Evolutionary conservation across 1,140 invertebrate species (phyloP), one percentile per base, ranked within the genome.

Genomic region (Reticulitermes speratus): DNA sequence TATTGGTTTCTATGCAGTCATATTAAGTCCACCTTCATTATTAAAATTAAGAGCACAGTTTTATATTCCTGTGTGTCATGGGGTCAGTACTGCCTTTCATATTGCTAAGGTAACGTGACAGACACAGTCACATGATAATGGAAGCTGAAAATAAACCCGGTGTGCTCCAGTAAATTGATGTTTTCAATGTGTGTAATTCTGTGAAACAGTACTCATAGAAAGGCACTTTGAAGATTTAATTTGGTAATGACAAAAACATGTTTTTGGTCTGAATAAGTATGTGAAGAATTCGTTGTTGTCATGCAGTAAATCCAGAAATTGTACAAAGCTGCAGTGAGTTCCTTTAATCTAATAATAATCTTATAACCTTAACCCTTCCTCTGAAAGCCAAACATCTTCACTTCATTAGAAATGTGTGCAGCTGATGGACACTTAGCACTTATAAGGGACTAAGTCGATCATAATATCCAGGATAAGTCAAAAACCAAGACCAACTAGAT

Each of bases 1-100:
- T 3, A 75, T 75, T 38, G 38, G 38, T 38, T 38, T 38, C 2
- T 38, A 38, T 38, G 38, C 38, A 38, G 38, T 38, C 38, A 21
- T 55, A 55, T 7, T 75, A 75, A 75, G 30, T 75, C 65, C 65
- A 75, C 1, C n/a, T 75, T 75, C n/a, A 30, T 6, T 38, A 38
- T 38, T 75, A 30, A 75, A 55, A 75, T n/a, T 19, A 30, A 75
- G 65, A 75, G 65, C 65, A 75, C 25, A 30, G 25, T 75, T 75
- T 75, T 30, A 30, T 75, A 75, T 75, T 75, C 25, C 65, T 75
- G 6, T 12, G n/a, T 75, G 25, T 75, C 25, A 14, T 75, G n/a
- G n/a, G 16, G 65, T 75, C 65, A n/a, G 25, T 75, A 75, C 30
- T 75, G 65, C 65, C 65, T 75, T 75, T 75, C 65, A 75, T 75